phyloP scores from a whole-genome alignment of 2,113 vertebrate species.

The Crotalus horridus region DNA sequence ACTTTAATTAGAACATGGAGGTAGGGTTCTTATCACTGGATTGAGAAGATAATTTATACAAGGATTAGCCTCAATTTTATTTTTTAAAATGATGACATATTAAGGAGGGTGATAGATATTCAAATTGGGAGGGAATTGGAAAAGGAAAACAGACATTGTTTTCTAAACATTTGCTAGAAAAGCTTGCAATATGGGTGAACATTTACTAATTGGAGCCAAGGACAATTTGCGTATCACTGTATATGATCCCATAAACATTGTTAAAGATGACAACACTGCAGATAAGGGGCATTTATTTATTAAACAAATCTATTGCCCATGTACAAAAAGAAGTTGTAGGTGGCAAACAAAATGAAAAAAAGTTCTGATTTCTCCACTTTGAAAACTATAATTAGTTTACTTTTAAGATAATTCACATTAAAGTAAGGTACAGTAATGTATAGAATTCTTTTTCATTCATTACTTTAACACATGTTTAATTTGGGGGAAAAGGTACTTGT shows the following conservation, averaged over 20 bases:
- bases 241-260: neutral
- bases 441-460: neutral
- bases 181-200: neutral
- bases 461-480: neutral
- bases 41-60: too few relatives aligned
- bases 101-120: too few relatives aligned
- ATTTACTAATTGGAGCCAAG: neutral
- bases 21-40: too few relatives aligned
- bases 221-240: neutral
- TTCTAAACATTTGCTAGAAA: too few relatives aligned
- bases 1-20: neutral
- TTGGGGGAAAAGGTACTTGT: neutral
- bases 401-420: neutral
- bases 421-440: neutral
- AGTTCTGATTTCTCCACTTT: neutral
- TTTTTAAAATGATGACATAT: too few relatives aligned
- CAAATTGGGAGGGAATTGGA: too few relatives aligned
- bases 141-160: too few relatives aligned
- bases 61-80: too few relatives aligned
- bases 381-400: neutral
- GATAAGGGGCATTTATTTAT: neutral
- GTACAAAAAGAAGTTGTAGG: neutral
- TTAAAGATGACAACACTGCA: neutral
- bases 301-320: neutral
- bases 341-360: neutral